Evolutionary conservation across 2,797 vertebrate species (phyloP).

Genomic region (Myripristis murdjan): DNA sequence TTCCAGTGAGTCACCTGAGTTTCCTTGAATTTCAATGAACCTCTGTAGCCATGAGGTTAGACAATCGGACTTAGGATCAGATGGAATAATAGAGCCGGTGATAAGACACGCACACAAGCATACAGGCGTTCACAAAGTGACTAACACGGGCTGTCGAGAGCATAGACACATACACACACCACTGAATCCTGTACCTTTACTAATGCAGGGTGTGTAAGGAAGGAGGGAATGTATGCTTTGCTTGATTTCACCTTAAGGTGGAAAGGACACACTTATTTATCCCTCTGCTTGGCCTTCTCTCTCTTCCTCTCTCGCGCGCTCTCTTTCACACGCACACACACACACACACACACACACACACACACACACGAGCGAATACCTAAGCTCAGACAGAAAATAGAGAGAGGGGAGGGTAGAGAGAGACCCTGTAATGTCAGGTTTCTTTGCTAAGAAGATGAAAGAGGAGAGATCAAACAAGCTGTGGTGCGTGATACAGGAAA

Average conservation of each 20-base stretch:
- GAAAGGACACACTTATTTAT: constrained; percentile 65
- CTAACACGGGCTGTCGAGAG: neutral
- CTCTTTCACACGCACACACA: constrained; percentile 2
- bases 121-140: neutral
- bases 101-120: constrained; percentile 8
- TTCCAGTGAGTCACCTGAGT: constrained; percentile 30
- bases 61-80: constrained; percentile 29
- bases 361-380: too few species aligned
- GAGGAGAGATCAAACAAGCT: constrained; percentile 80
- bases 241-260: constrained; percentile 56
- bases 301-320: neutral
- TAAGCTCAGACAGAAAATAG: constrained; percentile 49
- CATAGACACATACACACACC: constrained; percentile 14
- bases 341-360: constrained; percentile 19
- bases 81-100: constrained; percentile 21
- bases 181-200: constrained; percentile 15
- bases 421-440: constrained; percentile 77
- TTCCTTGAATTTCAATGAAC: constrained; percentile 41
- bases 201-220: constrained; percentile 42
- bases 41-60: constrained; percentile 3
- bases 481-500: constrained; percentile 75
- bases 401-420: constrained; percentile 59
- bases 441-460: constrained; percentile 83
- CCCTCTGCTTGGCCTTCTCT: constrained; percentile 46
- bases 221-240: constrained; percentile 43